These are phyloP conservation scores for Phenganax subtilis DNA, from an alignment of 92 coral and sea anemone species.

Conservation along the genomic window DNA sequence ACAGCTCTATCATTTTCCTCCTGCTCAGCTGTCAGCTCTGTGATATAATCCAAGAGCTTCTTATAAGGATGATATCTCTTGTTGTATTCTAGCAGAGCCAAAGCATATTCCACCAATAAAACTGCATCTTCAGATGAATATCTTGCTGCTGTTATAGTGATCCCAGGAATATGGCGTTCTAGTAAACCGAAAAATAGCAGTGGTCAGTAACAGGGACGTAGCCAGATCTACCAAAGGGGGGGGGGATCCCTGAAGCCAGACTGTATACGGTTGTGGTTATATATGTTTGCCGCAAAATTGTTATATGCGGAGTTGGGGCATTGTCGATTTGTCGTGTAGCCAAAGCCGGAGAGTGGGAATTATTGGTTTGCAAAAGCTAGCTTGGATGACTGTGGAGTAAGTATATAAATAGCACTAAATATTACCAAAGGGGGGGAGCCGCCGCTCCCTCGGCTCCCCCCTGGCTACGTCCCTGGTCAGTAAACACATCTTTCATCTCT, in stretches of 20 bases:
- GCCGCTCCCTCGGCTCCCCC: too few species aligned
- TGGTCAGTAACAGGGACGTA: background rate
- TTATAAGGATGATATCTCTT: constrained; percentile 72
- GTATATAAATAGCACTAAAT: too few species aligned
- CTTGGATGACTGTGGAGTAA: too few species aligned
- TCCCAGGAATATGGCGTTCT: constrained; percentile 67
- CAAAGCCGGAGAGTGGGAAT: too few species aligned
- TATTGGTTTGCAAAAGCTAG: too few species aligned
- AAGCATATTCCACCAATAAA: constrained; percentile 78
- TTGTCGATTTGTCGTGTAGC: too few species aligned
- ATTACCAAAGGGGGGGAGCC: too few species aligned
- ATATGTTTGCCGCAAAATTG: too few species aligned
- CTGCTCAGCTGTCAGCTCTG: constrained; percentile 60
- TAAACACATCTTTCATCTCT: background rate
- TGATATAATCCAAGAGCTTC: constrained; percentile 64
- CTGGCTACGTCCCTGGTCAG: too few species aligned
- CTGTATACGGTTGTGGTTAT: too few species aligned
- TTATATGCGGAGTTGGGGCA: too few species aligned
- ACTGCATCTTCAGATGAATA: constrained; percentile 98
- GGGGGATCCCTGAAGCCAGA: too few species aligned
- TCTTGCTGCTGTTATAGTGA: constrained; percentile 84
- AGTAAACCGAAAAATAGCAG: background rate
- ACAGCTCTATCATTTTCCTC: constrained; percentile 67
- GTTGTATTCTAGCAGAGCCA: constrained; percentile 78
- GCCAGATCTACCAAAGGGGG: background rate